Percentiles rank a stretch among this genome's conserved stretches.
Evolutionary conservation across 2,888 invertebrate genomes (phyloP).

Genomic region (Chromoteleia sp.): DNA sequence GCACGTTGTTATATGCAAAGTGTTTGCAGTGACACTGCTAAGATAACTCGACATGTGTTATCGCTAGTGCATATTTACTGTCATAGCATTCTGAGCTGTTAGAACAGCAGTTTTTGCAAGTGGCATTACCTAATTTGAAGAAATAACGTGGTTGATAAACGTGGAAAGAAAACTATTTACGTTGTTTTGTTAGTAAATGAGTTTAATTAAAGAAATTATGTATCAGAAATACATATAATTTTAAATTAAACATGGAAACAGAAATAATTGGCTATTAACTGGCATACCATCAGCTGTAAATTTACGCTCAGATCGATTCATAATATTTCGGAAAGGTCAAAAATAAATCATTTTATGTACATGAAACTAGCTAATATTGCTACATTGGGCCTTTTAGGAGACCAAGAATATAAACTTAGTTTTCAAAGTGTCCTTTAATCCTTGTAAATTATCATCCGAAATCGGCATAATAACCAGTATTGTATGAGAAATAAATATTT

Average conservation of each 20-base stretch:
- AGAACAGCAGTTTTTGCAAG: conserved; percentile 23
- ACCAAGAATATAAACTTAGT: no score
- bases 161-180: no score
- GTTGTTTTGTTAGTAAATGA: not conserved
- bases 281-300: no score
- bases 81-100: conserved; percentile 4
- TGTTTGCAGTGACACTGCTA: conserved; percentile 19
- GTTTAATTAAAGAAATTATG: not conserved
- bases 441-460: conserved; percentile 4
- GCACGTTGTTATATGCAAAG: conserved; percentile 14
- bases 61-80: conserved; percentile 26
- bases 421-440: not conserved
- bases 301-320: no score
- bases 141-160: not conserved
- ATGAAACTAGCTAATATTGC: not conserved
- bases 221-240: not conserved
- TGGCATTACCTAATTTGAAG: not conserved
- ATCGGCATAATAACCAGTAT: not conserved
- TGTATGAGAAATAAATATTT: conserved; percentile 17
- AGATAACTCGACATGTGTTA: conserved; percentile 34
- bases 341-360: not conserved
- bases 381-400: no score
- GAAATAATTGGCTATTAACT: no score
- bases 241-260: no score
- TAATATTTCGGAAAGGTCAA: no score